A percentile compares a stretch with the other conserved stretches of the same genome.
phyloP scores from a whole-genome alignment of 2,113 vertebrate species.

The Macaca nemestrina region DNA sequence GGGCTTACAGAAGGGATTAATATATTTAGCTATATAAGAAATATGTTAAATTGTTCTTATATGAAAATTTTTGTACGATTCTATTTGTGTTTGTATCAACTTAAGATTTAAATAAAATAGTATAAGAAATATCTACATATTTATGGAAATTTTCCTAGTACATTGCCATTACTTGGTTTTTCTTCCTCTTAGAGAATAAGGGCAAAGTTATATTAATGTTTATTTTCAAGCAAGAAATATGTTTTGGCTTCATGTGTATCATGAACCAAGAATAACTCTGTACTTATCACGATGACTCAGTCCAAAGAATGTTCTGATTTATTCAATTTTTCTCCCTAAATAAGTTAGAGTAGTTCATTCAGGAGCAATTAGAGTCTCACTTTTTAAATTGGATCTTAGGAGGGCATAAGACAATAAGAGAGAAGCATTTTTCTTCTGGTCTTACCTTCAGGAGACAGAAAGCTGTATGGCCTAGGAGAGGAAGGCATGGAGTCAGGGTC shows the following conservation, averaged over 20 bases:
- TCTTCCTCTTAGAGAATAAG: not conserved
- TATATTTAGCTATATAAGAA: not conserved
- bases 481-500: not conserved
- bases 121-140: not conserved
- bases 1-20: not conserved
- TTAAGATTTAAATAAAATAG: not conserved
- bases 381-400: not conserved
- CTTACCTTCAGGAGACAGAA: not conserved
- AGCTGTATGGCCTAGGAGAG: too few species aligned
- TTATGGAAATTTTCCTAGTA: not conserved
- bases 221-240: not conserved
- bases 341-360: conserved; percentile 30
- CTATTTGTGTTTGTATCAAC: not conserved
- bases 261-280: not conserved
- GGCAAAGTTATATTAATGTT: not conserved
- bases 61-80: not conserved
- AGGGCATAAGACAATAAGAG: not conserved
- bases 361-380: conserved; percentile 7
- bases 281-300: not conserved
- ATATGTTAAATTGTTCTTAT: not conserved
- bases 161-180: not conserved
- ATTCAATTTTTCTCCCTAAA: conserved; percentile 40
- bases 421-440: not conserved
- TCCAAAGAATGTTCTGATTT: not conserved
- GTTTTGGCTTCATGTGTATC: not conserved